Evolutionary conservation across 2,888 invertebrate genomes (phyloP), one percentile per base, ranked within the genome.

Genomic region (Dynastes maya): DNA sequence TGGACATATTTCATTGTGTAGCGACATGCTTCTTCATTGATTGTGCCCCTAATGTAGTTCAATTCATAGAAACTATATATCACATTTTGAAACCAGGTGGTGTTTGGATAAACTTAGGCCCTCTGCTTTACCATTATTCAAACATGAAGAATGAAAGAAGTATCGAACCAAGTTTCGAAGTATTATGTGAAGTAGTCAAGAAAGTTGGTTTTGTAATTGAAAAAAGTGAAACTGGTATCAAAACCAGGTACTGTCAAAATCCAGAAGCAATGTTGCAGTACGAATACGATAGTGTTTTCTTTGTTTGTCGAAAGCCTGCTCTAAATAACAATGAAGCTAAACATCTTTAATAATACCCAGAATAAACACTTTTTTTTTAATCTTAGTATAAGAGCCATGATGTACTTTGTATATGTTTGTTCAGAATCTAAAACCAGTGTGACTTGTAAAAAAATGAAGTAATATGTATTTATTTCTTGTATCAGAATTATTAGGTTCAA

Each of bases 1-100:
- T 89, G 63, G 92, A 94, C 80, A 91, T 93, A 72, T 98, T 98
- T 95, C 94, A 98, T 85, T 97, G 97, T 86, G 94, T 99, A 0
- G 96, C 97, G 0, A 98, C 98, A 0, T 98, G 98, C 83, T 99
- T 99, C 90, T 99, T 99, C 88, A 96, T 99, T 77, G 99, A 99
- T 89, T 99, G 99, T 85, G 98, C 98, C 0, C 96, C 96, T 79
- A 99, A 99, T 88, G 94, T 99, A 22, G 95, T 98, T 2, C 95
- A 96, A 85, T 99, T 98, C 86, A 94, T 99, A 49, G 97, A 98
- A 90, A 93, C 95, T 68, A 98, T 99, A 87, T 95, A 94, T 88
- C 92, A 92, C 84, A 96, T 98, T 83, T 89, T 99, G 6, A 95
- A 95, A 86, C 97, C 97, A 0, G 98, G 96, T 0, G 97, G 96